phyloP scores from a whole-genome alignment of 2,888 invertebrate species.

The Nasonovia ribisnigri region DNA sequence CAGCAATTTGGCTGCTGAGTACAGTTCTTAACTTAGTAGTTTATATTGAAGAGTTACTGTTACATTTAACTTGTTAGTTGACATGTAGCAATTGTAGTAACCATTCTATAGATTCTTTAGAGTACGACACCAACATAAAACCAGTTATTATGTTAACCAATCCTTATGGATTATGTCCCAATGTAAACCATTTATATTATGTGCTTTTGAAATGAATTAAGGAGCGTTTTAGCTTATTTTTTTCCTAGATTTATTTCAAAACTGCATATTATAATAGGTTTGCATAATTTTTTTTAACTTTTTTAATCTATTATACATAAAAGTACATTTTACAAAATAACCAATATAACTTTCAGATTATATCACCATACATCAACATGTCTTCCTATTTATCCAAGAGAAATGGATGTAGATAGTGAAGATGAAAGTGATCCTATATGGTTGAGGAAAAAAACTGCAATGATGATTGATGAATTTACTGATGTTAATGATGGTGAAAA shows the following conservation, averaged over 20 bases:
- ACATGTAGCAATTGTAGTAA: neutral
- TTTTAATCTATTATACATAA: neutral
- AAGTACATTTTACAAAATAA: neutral
- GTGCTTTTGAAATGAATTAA: neutral
- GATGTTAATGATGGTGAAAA: slow-evolving; percentile 99
- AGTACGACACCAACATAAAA: neutral
- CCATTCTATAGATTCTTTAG: neutral
- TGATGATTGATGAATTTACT: slow-evolving; percentile 99
- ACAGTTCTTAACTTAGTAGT: neutral
- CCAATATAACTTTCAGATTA: slow-evolving; percentile 74
- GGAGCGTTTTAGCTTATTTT: neutral
- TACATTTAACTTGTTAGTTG: neutral
- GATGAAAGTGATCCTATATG: slow-evolving; percentile 95
- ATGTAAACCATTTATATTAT: neutral
- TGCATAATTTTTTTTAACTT: neutral
- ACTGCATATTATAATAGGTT: neutral
- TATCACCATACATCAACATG: slow-evolving; percentile 97
- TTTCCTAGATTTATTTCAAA: no score
- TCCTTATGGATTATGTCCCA: neutral
- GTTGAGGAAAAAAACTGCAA: slow-evolving; percentile 92
- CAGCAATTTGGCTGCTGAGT: neutral
- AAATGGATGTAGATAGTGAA: slow-evolving; percentile 93
- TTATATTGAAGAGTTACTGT: neutral
- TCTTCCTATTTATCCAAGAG: slow-evolving; percentile 93
- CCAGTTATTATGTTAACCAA: neutral